Conservation (phyloP, 2,888 invertebrate species). For the Oscheius sp. region DNA sequence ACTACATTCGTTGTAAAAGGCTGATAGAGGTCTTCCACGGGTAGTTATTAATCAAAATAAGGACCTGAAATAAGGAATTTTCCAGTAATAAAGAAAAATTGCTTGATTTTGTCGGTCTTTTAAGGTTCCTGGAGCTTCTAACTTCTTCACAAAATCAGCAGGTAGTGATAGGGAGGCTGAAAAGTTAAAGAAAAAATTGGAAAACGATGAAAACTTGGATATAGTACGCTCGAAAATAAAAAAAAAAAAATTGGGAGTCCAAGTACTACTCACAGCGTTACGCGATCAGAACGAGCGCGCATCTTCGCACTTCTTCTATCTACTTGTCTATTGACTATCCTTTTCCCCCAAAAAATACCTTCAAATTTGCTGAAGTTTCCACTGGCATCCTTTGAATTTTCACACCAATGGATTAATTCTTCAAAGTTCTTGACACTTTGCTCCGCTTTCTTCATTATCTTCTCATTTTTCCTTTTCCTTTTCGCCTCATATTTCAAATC, state of each 20-base stretch:
- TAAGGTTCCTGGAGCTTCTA: neutral
- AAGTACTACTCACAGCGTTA: too few species aligned
- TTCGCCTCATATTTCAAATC: too few species aligned
- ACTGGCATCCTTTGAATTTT: neutral
- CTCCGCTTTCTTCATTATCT: neutral
- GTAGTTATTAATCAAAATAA: neutral
- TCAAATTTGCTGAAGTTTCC: too few species aligned
- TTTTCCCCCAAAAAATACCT: too few species aligned
- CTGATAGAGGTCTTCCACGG: slow-evolving; percentile 3
- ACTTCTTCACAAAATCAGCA: neutral
- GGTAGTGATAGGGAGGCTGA: neutral
- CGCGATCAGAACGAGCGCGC: too few species aligned
- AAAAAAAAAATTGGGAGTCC: too few species aligned
- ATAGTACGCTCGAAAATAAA: too few species aligned
- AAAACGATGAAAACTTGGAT: too few species aligned
- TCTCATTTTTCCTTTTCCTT: too few species aligned
- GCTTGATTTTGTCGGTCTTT: neutral
- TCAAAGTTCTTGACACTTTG: neutral
- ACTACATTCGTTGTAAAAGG: slow-evolving; percentile 8
- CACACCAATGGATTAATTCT: neutral
- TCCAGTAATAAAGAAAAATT: neutral
- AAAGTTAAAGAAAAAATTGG: neutral
- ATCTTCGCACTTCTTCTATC: too few species aligned
- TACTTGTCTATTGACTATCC: too few species aligned
- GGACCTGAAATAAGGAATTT: neutral